Base-by-base conservation (phyloP, 2,113 vertebrate species). In the Scopus umbretta region DNA sequence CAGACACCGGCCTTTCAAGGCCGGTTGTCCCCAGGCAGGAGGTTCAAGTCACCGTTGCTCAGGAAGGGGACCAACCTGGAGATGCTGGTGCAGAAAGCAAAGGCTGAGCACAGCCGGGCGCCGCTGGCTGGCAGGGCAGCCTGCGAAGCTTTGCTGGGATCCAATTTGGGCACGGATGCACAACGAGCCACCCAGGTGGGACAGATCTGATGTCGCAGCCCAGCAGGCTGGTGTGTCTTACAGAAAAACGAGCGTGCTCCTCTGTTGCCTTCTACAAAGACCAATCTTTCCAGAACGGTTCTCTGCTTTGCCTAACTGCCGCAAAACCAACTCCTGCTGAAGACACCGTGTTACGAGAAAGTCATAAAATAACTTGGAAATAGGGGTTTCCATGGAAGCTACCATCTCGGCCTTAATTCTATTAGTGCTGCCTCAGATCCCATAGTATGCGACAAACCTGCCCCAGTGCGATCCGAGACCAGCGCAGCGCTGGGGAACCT, bases 321-420 rank as follows among this genome's bases (percentile, higher is more conserved):
- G 26, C 30, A 34, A 59, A 43, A 47, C 7, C 53, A 40, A 16
- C 63, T 43, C 81, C 47, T 74, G 67, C 82, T 11, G 85, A 58
- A 91, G 80, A 29, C 79, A 38, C 56, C 10, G 5, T 18, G 30
- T 40, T 52, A 53, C 5, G 42, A 92, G 70, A 65, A 67, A 95
- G 90, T 19, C 82, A 71, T 6, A 34, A 94, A 88, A 4, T 40
- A 7, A 7, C 75, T 18, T 52, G 80, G 81, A 76, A 91, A 79
- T 43, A 27, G 52, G 92, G 79, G 76, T 94, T 96, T 95, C 81
- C 80, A 94, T 82, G 94, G 93, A 94, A 94, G 92, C 78, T 82
- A 42, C 40, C 34, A 21, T 9, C 59, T 63, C 58, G 6, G 80
- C 70, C 86, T 88, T 36, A 20, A 61, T 72, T 86, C 90, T 50